Conservation (phyloP, 2,113 vertebrate species). For the Onychorhynchus coronatus region DNA sequence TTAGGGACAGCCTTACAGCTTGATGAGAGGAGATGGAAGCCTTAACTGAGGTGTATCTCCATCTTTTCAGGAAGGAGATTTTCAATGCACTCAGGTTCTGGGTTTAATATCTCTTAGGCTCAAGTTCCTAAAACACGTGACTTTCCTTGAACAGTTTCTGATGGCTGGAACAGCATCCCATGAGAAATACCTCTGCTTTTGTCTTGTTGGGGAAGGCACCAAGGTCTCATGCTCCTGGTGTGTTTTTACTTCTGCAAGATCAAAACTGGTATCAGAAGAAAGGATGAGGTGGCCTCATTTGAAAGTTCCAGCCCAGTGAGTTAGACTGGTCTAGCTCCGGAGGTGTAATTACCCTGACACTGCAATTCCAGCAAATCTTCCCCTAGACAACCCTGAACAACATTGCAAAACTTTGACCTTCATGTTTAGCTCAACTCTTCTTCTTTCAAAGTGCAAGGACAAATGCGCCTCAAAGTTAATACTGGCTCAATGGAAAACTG, state of each 20-base stretch:
- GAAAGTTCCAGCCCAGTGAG: not conserved
- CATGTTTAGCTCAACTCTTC: not conserved
- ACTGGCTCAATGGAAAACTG: not conserved
- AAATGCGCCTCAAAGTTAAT: not conserved
- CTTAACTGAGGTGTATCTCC: not conserved
- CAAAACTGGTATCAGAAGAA: not conserved
- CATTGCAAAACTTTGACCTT: not conserved
- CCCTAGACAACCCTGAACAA: not conserved
- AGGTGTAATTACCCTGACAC: not conserved
- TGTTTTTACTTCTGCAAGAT: not conserved
- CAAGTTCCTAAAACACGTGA: not conserved
- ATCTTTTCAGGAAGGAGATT: not conserved
- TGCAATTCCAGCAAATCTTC: not conserved
- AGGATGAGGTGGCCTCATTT: not conserved
- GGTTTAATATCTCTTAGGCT: not conserved
- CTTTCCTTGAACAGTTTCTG: not conserved
- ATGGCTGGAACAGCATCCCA: not conserved
- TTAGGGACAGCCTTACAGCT: not conserved
- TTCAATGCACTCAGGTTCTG: not conserved
- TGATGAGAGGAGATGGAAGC: not conserved
- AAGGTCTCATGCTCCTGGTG: fast-evolving
- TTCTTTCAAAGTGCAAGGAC: not conserved
- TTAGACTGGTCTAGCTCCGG: not conserved
- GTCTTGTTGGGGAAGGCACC: not conserved
- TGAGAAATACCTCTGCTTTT: not conserved